phyloP scores from a whole-genome alignment of 1,140 invertebrate genomes.

The Listronotus oregonensis region DNA sequence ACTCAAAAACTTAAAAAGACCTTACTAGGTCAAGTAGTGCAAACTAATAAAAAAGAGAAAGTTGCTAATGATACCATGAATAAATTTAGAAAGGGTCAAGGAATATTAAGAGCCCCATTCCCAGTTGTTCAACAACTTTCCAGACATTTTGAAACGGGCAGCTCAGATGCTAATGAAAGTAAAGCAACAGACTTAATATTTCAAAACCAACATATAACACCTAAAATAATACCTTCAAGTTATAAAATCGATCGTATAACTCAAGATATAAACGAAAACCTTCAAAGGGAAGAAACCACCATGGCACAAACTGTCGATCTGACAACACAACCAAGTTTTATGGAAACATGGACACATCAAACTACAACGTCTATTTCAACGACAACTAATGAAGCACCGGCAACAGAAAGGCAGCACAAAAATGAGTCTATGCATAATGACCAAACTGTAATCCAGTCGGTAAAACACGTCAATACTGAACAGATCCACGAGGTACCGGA shows the following conservation, averaged over 20 bases:
- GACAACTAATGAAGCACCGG: slow-evolving; percentile 10
- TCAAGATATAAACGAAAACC: neutral
- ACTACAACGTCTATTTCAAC: slow-evolving; percentile 12
- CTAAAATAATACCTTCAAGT: no score
- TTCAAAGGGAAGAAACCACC: slow-evolving; percentile 1
- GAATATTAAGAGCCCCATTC: neutral
- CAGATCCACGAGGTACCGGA: slow-evolving; percentile 60
- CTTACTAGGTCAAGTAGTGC: slow-evolving; percentile 18
- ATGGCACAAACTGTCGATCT: neutral
- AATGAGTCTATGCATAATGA: neutral
- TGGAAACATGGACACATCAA: slow-evolving; percentile 21
- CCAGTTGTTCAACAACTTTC: neutral
- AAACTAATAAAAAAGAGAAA: slow-evolving; percentile 13
- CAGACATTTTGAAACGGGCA: slow-evolving; percentile 1
- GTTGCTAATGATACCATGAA: no score
- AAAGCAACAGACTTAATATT: neutral
- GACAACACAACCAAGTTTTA: neutral
- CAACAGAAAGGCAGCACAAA: neutral
- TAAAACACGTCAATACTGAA: slow-evolving; percentile 61
- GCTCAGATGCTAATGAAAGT: neutral
- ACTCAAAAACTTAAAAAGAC: slow-evolving; percentile 18
- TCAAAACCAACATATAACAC: neutral
- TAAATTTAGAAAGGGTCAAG: neutral
- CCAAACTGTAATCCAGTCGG: slow-evolving; percentile 9
- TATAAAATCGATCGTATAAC: no score